A percentile compares a stretch with the other conserved stretches of the same genome.
phyloP scores from a whole-genome alignment of 2,797 vertebrate genomes.

The Ara ararauna region DNA sequence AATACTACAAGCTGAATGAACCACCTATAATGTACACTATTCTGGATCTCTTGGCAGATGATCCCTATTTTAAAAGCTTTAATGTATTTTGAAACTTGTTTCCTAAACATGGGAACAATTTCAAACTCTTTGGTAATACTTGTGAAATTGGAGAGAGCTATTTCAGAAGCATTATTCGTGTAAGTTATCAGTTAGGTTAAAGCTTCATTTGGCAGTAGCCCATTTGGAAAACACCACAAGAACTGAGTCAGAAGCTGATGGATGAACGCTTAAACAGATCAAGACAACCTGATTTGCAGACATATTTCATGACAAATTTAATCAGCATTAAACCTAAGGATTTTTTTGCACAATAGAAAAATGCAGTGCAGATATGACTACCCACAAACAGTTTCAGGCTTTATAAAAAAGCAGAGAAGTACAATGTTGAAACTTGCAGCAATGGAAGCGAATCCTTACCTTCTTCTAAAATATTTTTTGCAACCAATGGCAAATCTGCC shows the following conservation, averaged over 20 bases:
- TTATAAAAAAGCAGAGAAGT: background rate
- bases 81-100: conserved; percentile 6
- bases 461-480: background rate
- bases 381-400: background rate
- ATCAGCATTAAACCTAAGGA: conserved; percentile 5
- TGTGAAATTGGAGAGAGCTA: background rate
- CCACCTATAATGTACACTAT: background rate
- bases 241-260: conserved; percentile 28
- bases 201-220: conserved; percentile 19
- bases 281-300: conserved; percentile 11
- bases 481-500: background rate
- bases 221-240: conserved; percentile 18
- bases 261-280: background rate
- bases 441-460: background rate
- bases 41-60: background rate
- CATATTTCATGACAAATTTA: conserved; percentile 17
- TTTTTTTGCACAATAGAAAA: conserved; percentile 37
- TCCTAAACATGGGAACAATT: background rate
- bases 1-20: background rate
- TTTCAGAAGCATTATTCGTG: background rate
- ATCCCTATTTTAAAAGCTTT: background rate
- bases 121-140: conserved; percentile 4
- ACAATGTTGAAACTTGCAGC: background rate
- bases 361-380: background rate
- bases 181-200: background rate